phyloP scores from a whole-genome alignment of 2,797 vertebrate species.

The Coccyzus lansbergi region DNA sequence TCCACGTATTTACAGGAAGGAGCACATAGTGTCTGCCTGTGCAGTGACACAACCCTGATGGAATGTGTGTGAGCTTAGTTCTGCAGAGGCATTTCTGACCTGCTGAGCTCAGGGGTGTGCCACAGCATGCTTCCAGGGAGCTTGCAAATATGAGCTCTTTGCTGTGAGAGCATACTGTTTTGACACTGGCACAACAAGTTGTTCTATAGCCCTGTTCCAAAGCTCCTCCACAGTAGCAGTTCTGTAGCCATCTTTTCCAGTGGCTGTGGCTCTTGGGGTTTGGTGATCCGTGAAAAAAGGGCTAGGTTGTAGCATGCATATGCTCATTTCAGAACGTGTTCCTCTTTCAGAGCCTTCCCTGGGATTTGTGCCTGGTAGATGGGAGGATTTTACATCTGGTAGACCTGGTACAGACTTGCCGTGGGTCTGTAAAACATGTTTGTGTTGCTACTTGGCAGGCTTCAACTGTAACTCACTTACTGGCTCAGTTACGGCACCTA shows the following conservation, averaged over 20 bases:
- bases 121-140: neutral
- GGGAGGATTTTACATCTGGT: neutral
- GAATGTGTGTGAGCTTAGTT: neutral
- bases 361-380: neutral
- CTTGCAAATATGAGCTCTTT: neutral
- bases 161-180: no score
- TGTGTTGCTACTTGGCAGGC: neutral
- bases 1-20: no score
- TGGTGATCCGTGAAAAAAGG: neutral
- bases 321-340: fast-evolving
- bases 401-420: constrained; percentile 27
- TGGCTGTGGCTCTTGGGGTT: neutral
- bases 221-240: no score
- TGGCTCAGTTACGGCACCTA: neutral
- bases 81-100: neutral
- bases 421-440: neutral
- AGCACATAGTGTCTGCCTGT: fast-evolving
- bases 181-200: fast-evolving
- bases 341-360: neutral
- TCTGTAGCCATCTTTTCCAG: neutral
- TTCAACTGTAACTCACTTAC: neutral
- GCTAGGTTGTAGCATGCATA: neutral
- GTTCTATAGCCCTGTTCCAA: neutral
- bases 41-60: neutral
- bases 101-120: neutral